These are phyloP conservation scores for Spea bombifrons DNA, from an alignment of 2,113 vertebrate species.

Conservation along the genomic window DNA sequence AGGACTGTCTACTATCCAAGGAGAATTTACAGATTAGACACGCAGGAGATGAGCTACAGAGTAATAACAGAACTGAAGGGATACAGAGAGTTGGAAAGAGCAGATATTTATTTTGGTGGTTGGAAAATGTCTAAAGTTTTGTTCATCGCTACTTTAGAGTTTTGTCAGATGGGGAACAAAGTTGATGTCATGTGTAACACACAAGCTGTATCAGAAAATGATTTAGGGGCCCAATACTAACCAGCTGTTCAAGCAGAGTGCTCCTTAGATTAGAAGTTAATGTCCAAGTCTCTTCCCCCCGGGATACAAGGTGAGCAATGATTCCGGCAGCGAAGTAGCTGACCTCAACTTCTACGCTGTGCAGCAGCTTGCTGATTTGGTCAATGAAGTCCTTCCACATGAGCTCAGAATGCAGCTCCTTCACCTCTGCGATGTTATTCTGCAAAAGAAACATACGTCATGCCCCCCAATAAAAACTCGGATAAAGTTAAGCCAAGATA, in stretches of 20 bases:
- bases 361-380: slow-evolving; percentile 87
- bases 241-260: slow-evolving; percentile 88
- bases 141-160: too few species aligned
- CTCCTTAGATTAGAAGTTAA: slow-evolving; percentile 76
- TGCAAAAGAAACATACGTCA: slow-evolving; percentile 48
- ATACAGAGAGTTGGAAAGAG: not conserved
- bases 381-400: slow-evolving; percentile 96
- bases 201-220: too few species aligned
- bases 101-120: too few species aligned
- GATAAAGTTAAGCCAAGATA: too few species aligned
- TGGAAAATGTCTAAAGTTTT: too few species aligned
- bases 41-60: not conserved
- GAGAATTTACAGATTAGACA: not conserved
- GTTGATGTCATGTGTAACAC: too few species aligned
- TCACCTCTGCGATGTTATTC: slow-evolving; percentile 98
- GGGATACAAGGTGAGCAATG: slow-evolving; percentile 92
- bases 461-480: too few species aligned
- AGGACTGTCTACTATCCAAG: not conserved
- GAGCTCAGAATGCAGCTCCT: slow-evolving; percentile 88
- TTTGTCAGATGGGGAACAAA: too few species aligned
- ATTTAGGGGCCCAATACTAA: slow-evolving; percentile 49
- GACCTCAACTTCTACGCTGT: slow-evolving; percentile 95
- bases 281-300: slow-evolving; percentile 90
- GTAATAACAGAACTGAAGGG: not conserved
- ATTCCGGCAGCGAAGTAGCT: slow-evolving; percentile 98